Evolutionary conservation across 2,113 vertebrate species (phyloP).

Genomic region (Rhinopomastus cyanomelas): DNA sequence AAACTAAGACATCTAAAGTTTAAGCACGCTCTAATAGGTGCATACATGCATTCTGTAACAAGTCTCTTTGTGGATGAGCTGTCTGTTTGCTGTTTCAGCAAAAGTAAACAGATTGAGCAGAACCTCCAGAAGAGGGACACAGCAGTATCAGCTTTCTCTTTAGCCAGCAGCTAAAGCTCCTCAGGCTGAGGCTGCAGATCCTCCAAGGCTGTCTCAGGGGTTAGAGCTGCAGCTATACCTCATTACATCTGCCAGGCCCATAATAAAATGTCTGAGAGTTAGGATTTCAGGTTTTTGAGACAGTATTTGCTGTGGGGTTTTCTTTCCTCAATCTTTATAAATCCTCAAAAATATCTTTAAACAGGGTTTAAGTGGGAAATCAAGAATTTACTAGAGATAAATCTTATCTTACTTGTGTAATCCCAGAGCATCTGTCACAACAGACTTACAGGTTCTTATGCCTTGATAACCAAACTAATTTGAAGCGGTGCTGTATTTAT

Average conservation of each 20-base stretch:
- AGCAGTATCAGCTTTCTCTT: not conserved
- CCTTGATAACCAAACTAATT: not conserved
- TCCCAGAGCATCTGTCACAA: conserved; percentile 13
- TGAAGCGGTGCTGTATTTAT: not conserved
- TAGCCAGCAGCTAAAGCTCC: not conserved
- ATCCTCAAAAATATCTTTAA: conserved; percentile 40
- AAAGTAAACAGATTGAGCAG: not conserved
- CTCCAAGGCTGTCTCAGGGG: not conserved
- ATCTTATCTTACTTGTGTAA: conserved; percentile 1
- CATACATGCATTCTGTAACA: not conserved
- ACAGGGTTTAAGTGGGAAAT: conserved; percentile 6
- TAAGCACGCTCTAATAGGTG: conserved; percentile 33
- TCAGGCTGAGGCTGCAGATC: not conserved
- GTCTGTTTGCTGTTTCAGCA: not conserved
- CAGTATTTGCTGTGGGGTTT: not conserved
- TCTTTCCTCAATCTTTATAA: not conserved
- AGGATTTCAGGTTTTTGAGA: not conserved
- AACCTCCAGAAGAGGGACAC: not conserved
- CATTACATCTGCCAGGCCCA: not conserved
- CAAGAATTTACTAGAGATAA: not conserved
- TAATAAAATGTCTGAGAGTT: not conserved
- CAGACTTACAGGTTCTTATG: not conserved
- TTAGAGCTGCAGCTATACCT: not conserved
- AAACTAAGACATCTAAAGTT: not conserved
- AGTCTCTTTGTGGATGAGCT: not conserved